Percentiles rank a stretch among this genome's conserved stretches.
Evolutionary conservation across 1,140 invertebrate species (phyloP).

Genomic region (Drosophila teissieri): DNA sequence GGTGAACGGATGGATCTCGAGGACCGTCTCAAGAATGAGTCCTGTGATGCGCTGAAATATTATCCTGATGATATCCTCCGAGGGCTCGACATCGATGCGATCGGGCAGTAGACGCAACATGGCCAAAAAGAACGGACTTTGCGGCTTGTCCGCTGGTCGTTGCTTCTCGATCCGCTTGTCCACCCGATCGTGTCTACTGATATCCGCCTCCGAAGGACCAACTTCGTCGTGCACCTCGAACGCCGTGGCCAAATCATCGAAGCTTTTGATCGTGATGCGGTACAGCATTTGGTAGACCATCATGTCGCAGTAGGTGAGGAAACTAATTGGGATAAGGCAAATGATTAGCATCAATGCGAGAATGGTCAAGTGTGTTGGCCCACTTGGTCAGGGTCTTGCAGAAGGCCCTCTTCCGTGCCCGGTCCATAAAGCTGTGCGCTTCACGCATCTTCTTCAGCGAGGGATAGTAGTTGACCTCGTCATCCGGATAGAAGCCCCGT

Average conservation of each 20-base stretch:
- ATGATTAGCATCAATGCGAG: no score
- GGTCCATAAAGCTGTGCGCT: slow-evolving; percentile 92
- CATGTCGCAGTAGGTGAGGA: slow-evolving; percentile 68
- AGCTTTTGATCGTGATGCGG: slow-evolving; percentile 65
- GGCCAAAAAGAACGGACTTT: slow-evolving; percentile 78
- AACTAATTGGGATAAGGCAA: slow-evolving; percentile 33
- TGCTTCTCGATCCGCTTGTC: slow-evolving; percentile 52
- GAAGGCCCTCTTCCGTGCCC: slow-evolving; percentile 91
- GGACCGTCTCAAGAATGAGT: slow-evolving; percentile 83
- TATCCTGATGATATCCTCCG: slow-evolving; percentile 73
- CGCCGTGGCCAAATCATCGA: slow-evolving; percentile 52
- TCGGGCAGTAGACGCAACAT: slow-evolving; percentile 74
- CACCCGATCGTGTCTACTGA: slow-evolving; percentile 38
- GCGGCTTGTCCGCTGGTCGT: slow-evolving; percentile 58
- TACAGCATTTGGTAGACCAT: slow-evolving; percentile 72
- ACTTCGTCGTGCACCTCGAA: slow-evolving; percentile 62
- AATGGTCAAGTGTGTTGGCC: not conserved
- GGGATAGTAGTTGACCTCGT: slow-evolving; percentile 86
- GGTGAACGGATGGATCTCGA: slow-evolving; percentile 72
- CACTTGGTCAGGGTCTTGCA: slow-evolving; percentile 90
- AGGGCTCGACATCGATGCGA: slow-evolving; percentile 84
- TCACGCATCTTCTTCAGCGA: slow-evolving; percentile 85
- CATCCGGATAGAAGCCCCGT: slow-evolving; percentile 90
- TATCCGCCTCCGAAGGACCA: slow-evolving; percentile 57
- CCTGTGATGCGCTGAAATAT: slow-evolving; percentile 80